Percentiles rank a stretch among this genome's conserved stretches.
phyloP scores from a whole-genome alignment of 2,888 invertebrate species.

The Tachina lurida region DNA sequence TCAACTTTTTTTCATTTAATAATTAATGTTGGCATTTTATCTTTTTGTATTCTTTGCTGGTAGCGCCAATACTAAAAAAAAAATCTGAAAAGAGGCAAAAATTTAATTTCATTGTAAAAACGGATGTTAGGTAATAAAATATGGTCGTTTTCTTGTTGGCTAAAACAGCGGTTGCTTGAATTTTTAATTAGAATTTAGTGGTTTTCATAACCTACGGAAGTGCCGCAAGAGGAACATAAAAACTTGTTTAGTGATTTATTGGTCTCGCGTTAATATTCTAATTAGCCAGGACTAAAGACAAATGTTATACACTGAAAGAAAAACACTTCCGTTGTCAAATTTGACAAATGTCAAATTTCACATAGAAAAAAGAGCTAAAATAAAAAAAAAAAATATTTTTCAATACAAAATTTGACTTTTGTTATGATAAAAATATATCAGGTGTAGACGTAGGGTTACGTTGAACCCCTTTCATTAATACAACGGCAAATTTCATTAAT shows the following conservation, averaged over 20 bases:
- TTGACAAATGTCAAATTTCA: no score
- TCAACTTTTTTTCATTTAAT: constrained; percentile 33
- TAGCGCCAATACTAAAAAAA: constrained; percentile 40
- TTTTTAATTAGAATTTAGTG: constrained; percentile 61
- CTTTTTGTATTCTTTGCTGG: neutral
- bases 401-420: no score
- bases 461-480: no score
- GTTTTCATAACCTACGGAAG: constrained; percentile 37
- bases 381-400: no score
- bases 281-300: constrained; percentile 33
- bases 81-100: neutral
- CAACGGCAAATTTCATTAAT: no score
- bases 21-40: constrained; percentile 24
- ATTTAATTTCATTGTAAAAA: constrained; percentile 46
- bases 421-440: no score
- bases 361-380: no score
- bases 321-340: no score
- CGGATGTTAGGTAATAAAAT: constrained; percentile 56
- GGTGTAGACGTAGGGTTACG: no score
- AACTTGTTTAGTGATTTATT: constrained; percentile 44
- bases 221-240: constrained; percentile 14
- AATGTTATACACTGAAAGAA: no score
- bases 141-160: neutral
- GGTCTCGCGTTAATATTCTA: constrained; percentile 10
- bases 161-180: constrained; percentile 37